phyloP scores from a whole-genome alignment of 2,888 invertebrate species.

The Sarcophaga carnaria region DNA sequence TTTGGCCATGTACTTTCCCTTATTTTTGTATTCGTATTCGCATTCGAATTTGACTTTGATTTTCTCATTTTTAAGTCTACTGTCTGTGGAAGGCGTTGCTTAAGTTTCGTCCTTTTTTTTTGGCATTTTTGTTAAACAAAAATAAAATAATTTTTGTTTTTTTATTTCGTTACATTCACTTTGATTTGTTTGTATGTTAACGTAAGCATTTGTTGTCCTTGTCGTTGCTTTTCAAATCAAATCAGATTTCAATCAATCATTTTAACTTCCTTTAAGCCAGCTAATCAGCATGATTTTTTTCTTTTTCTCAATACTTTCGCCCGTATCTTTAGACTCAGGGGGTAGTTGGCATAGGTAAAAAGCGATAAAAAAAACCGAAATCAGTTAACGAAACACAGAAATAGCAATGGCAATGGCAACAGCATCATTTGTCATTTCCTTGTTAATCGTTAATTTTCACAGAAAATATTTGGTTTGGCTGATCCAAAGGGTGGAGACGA shows the following conservation, averaged over 20 bases:
- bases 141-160: slow-evolving; percentile 1
- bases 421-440: slow-evolving; percentile 69
- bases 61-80: neutral
- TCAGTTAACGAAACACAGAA: neutral
- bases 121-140: slow-evolving; percentile 4
- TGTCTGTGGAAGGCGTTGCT: slow-evolving; percentile 60
- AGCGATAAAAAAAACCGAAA: neutral
- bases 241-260: slow-evolving; percentile 75
- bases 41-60: too few relatives aligned
- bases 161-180: slow-evolving; percentile 19
- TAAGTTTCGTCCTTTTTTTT: neutral
- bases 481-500: neutral
- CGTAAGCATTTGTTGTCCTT: slow-evolving; percentile 20
- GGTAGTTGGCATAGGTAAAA: slow-evolving; percentile 18
- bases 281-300: slow-evolving; percentile 73
- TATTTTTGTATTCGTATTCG: neutral
- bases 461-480: slow-evolving; percentile 50
- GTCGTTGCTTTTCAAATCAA: slow-evolving; percentile 64
- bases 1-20: slow-evolving; percentile 25
- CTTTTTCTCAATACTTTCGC: slow-evolving; percentile 10
- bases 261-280: slow-evolving; percentile 76
- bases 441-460: slow-evolving; percentile 64
- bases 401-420: slow-evolving; percentile 11
- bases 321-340: slow-evolving; percentile 22
- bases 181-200: slow-evolving; percentile 29